Evolutionary conservation across 2,797 vertebrate species (phyloP).

Genomic region (Remorina albescens): DNA sequence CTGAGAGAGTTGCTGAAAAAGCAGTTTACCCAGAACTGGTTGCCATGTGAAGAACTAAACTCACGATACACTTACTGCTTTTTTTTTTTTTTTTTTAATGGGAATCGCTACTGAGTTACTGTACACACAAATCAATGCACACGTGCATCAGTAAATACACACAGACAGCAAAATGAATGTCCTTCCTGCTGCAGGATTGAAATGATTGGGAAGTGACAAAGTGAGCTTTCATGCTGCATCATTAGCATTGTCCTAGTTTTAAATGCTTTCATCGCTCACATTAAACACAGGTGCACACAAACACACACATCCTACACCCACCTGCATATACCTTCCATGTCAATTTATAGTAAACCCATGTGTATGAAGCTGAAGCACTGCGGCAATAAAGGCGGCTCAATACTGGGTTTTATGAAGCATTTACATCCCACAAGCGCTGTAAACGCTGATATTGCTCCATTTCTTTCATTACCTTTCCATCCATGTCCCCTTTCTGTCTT

Average conservation of each 20-base stretch:
- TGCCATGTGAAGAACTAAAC: conserved; percentile 40
- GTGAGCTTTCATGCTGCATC: conserved; percentile 52
- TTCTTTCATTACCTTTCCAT: conserved; percentile 4
- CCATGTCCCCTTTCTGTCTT: not conserved
- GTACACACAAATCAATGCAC: conserved; percentile 18
- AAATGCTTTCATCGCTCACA: conserved; percentile 61
- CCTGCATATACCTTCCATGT: conserved; percentile 28
- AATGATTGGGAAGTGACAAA: conserved; percentile 54
- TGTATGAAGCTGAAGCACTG: conserved; percentile 42
- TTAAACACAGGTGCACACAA: conserved; percentile 2
- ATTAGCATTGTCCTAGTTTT: conserved; percentile 49
- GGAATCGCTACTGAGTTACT: not conserved
- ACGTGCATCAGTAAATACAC: not conserved
- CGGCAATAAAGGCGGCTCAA: conserved; percentile 27
- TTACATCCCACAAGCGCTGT: conserved; percentile 8
- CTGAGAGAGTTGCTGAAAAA: conserved; percentile 60
- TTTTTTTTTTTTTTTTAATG: conserved; percentile 8
- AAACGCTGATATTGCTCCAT: conserved; percentile 2
- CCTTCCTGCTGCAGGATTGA: conserved; percentile 27
- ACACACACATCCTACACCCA: conserved; percentile 10
- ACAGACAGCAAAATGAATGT: conserved; percentile 15
- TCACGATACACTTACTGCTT: conserved; percentile 22
- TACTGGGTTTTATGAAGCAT: conserved; percentile 14
- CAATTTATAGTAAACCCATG: conserved; percentile 30
- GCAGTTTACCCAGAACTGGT: conserved; percentile 51